Base-by-base conservation (phyloP, 2,113 vertebrate genomes). In the Pseudorhombus dupliciocellatus region DNA sequence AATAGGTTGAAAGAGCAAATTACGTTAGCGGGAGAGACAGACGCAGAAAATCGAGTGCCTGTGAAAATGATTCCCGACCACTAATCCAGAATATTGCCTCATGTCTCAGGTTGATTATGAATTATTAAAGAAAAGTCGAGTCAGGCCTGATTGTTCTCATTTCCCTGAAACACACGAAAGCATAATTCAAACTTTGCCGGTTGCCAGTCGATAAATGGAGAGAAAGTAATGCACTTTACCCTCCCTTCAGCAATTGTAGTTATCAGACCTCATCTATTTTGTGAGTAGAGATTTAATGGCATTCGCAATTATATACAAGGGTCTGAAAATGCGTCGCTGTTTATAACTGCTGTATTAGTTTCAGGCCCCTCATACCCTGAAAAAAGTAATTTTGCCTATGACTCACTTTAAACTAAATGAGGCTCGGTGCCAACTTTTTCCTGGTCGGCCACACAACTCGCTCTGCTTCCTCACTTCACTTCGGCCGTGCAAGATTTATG, bases 401-500 rank as follows among this genome's bases (percentile, higher is more conserved):
- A 74, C 65, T 69, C 44, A 24, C 30, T 37, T 64, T 34, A 21
- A 25, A 61, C n/a, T 25, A 26, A 76, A 76, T 70, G 46, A 70
- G 52, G 56, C 28, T 70, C 59, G 46, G 56, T n/a, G 26, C 46
- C 37, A 67, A 25, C 63, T 31, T 31, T 46, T 65, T 21, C 51
- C 63, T 48, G 46, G 10, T 55, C 51, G 61, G 62, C 62, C 73
- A 48, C 55, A 52, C 68, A 59, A 30, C 4, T 5, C 31, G 26
- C 55, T 54, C 64, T 54, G 46, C 66, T 69, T 70, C 70, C 56
- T 21, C 66, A 66, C 56, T 52, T 74, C 70, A 86, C 69, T 74
- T 55, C 56, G 79, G 53, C 65, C 54, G 73, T 70, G 67, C 40
- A 82, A 81, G 78, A 91, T 90, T 88, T 85, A 87, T 85, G 75